These are phyloP conservation scores for Pelodytes ibericus DNA, from an alignment of 2,797 vertebrate species.

Conservation along the genomic window DNA sequence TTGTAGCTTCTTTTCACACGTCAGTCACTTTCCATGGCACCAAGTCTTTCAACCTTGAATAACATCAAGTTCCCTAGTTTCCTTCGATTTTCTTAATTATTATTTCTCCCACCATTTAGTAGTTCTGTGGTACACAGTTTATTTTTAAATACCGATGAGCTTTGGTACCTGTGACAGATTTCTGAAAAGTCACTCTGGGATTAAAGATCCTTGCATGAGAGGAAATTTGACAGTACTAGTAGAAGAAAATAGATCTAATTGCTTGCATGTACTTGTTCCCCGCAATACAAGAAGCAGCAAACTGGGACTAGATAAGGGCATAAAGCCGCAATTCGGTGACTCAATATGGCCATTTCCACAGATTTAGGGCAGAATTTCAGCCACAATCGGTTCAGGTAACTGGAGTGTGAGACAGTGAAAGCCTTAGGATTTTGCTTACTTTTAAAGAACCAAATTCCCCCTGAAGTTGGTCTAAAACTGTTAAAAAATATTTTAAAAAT, in stretches of 20 bases:
- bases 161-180: constrained; percentile 31
- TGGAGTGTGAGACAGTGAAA: too few relatives aligned
- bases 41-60: constrained; percentile 75
- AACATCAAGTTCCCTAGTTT: constrained; percentile 71
- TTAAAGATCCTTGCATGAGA: constrained; percentile 35
- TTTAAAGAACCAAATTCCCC: too few relatives aligned
- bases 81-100: constrained; percentile 68
- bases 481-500: too few relatives aligned
- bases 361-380: too few relatives aligned
- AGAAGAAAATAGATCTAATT: constrained; percentile 52
- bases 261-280: constrained; percentile 42
- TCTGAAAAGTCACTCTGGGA: constrained; percentile 31
- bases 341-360: too few relatives aligned
- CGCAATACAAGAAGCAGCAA: background rate
- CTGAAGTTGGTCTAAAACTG: too few relatives aligned
- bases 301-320: too few relatives aligned
- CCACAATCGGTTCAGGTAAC: too few relatives aligned
- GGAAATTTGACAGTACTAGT: constrained; percentile 38
- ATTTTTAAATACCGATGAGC: constrained; percentile 18
- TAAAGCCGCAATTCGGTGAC: too few relatives aligned
- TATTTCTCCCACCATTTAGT: constrained; percentile 40
- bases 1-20: constrained; percentile 82
- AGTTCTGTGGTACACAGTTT: constrained; percentile 24
- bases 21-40: constrained; percentile 73
- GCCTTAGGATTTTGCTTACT: too few relatives aligned